A percentile compares a stretch with the other conserved stretches of the same genome.
Conservation (phyloP, 1,140 invertebrate genomes). For the Drosophila lini region DNA sequence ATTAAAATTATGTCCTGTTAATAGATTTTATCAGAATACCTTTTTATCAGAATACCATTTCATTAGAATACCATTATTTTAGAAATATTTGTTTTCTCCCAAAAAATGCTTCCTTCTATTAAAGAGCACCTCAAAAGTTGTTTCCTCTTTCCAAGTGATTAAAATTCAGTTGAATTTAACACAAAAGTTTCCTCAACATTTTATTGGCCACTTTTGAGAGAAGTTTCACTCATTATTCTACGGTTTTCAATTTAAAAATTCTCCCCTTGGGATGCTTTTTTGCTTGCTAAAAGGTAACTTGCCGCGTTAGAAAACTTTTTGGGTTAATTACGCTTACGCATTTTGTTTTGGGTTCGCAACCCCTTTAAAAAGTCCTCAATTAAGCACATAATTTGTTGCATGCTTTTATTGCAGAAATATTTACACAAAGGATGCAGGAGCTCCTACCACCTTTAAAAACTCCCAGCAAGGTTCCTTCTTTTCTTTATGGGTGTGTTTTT, state of each 20-base stretch:
- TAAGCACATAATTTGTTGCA: conserved; percentile 53
- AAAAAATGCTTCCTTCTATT: conserved; percentile 1
- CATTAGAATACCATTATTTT: neutral
- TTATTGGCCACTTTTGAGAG: conserved; percentile 15
- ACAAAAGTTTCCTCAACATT: conserved; percentile 9
- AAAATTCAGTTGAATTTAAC: conserved; percentile 13
- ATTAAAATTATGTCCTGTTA: neutral
- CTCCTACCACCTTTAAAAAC: conserved; percentile 38
- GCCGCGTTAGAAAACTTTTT: conserved; percentile 50
- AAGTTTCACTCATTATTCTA: conserved; percentile 17
- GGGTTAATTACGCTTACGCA: conserved; percentile 46
- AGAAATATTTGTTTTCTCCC: neutral
- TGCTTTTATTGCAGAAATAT: conserved; percentile 74
- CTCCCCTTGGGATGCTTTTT: neutral
- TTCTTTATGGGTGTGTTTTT: conserved; percentile 30
- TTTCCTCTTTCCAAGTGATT: neutral
- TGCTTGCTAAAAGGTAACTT: neutral
- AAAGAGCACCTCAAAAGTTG: neutral
- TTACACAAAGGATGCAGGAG: conserved; percentile 51
- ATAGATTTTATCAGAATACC: neutral
- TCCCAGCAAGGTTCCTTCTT: conserved; percentile 27
- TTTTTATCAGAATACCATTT: neutral
- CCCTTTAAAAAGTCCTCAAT: conserved; percentile 40
- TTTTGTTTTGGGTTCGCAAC: conserved; percentile 22
- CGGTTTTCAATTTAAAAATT: conserved; percentile 9